Evolutionary conservation across 2,113 vertebrate genomes (phyloP).

Genomic region (Corydoras sp.): DNA sequence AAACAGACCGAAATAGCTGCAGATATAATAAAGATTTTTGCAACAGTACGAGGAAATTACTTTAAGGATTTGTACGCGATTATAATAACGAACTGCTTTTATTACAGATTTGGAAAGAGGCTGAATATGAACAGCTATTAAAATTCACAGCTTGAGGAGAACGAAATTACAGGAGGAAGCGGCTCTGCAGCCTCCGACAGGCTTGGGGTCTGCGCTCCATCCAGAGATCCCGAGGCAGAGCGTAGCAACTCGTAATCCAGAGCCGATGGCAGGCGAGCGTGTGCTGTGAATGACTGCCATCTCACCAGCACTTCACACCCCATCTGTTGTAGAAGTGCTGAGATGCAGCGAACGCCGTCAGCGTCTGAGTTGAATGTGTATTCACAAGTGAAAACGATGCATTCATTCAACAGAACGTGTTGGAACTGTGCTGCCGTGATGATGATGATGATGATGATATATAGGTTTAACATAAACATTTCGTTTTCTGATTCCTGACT

Average conservation of each 20-base stretch:
- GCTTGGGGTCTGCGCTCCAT: not conserved
- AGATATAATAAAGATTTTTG: not conserved
- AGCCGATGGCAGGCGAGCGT: not conserved
- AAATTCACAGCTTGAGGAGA: not conserved
- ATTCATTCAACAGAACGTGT: too few relatives aligned
- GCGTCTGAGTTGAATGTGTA: not conserved
- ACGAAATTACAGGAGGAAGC: not conserved
- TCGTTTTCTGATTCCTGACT: too few relatives aligned
- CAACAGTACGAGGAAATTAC: not conserved
- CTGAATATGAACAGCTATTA: not conserved
- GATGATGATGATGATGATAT: too few relatives aligned
- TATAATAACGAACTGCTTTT: not conserved
- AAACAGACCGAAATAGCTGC: not conserved
- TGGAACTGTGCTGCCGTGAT: too few relatives aligned
- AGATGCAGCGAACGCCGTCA: not conserved
- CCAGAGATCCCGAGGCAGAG: not conserved
- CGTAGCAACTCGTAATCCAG: not conserved
- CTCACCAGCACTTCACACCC: constrained; percentile 9
- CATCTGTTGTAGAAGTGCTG: constrained; percentile 14
- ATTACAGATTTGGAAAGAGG: not conserved
- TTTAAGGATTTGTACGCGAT: not conserved
- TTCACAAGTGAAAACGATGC: not conserved
- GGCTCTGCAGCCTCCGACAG: not conserved
- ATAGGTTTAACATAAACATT: too few relatives aligned
- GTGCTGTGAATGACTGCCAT: constrained; percentile 13